Conservation (phyloP, 2,113 vertebrate species). For the Porphyrio hochstetteri region DNA sequence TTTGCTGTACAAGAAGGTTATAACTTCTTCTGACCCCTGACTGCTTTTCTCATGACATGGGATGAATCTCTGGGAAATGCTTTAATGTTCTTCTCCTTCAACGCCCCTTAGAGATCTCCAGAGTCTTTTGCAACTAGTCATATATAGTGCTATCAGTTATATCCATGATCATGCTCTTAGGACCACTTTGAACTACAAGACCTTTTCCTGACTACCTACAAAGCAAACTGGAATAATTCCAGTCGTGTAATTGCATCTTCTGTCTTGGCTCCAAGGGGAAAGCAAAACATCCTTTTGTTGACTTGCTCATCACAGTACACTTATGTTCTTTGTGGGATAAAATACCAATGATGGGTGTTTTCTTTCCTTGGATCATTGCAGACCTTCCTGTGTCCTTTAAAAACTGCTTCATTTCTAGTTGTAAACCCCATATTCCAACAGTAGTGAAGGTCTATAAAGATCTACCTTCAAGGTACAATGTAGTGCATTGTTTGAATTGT, state of each 20-base stretch:
- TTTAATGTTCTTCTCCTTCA: constrained; percentile 32
- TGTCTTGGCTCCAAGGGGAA: background rate
- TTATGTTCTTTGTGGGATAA: background rate
- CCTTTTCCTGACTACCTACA: background rate
- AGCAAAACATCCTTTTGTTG: background rate
- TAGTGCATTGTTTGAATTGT: background rate
- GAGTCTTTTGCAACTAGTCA: constrained; percentile 7
- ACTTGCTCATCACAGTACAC: background rate
- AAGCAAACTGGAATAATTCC: background rate
- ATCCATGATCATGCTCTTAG: background rate
- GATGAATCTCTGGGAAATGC: constrained; percentile 10
- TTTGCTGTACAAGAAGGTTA: background rate
- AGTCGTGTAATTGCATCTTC: background rate
- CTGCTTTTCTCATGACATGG: background rate
- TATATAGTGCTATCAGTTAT: background rate
- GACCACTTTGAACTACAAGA: background rate
- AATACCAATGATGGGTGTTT: fast-evolving
- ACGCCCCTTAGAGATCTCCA: background rate
- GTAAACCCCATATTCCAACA: background rate
- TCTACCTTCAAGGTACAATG: background rate
- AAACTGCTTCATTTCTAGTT: background rate
- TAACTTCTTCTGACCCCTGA: constrained; percentile 21
- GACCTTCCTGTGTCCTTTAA: background rate
- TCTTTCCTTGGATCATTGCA: background rate
- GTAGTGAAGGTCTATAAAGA: background rate